Evolutionary conservation across 2,797 vertebrate species (phyloP).

Genomic region (Clarias laeviceps): DNA sequence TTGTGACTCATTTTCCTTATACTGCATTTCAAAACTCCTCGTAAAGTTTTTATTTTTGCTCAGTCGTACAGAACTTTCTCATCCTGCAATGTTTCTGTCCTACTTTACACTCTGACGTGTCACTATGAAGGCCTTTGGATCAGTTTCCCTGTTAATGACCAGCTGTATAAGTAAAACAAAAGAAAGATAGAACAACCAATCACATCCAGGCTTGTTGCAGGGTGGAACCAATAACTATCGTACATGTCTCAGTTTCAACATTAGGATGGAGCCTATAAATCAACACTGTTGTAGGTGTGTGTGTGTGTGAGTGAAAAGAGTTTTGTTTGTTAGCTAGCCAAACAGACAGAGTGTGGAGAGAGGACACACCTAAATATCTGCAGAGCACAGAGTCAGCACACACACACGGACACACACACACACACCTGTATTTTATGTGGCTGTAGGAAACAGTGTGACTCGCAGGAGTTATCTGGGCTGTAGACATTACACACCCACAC

Average conservation of each 20-base stretch:
- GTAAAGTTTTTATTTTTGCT: background rate
- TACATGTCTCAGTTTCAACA: background rate
- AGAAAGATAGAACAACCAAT: background rate
- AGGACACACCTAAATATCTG: constrained; percentile 50
- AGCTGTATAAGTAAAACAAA: background rate
- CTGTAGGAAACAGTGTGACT: constrained; percentile 46
- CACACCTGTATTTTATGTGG: constrained; percentile 55
- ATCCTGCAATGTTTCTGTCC: background rate
- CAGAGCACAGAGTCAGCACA: constrained; percentile 30
- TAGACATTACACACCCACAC: constrained; percentile 34
- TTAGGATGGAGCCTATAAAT: background rate
- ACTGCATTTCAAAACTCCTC: background rate
- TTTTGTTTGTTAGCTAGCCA: constrained; percentile 35
- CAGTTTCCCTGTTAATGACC: background rate
- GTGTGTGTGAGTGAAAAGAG: background rate
- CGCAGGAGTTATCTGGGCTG: constrained; percentile 39
- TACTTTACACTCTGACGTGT: constrained; percentile 16
- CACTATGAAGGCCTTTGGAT: background rate
- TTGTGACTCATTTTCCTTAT: background rate
- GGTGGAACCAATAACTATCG: background rate
- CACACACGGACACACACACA: constrained; percentile 35
- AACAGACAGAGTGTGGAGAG: constrained; percentile 50
- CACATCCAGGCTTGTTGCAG: background rate
- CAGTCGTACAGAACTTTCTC: background rate
- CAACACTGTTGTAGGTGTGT: constrained; percentile 15